Evolutionary conservation across 2,797 vertebrate genomes (phyloP), one percentile per base, ranked within the genome.

Genomic region (Phrynocephalus forsythii): DNA sequence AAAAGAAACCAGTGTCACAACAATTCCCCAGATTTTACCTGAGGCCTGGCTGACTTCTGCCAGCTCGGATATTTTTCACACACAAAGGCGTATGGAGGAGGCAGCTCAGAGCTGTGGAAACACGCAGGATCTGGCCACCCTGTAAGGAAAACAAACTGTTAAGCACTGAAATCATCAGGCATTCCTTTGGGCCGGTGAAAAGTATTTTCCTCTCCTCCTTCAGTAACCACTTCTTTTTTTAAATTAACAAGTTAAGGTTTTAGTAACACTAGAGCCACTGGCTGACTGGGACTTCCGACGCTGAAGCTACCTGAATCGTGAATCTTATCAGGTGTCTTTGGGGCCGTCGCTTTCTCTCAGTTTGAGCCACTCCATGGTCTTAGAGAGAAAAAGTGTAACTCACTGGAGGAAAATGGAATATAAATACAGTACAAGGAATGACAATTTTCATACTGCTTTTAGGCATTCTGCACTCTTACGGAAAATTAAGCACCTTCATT

Each of bases 81-180:
- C 96, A 97, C 89, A 99, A 82, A 7, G 97, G 92, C 63, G 97
- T 90, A 4, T 98, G 97, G 63, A 97, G 97, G 90, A 99, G 96
- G 91, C 99, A 99, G 94, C 98, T 98, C 88, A 99, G 96, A 1
- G 99, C 97, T 11, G 97, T 98, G 50, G 97, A 98, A 15, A 99
- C 95, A 38, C 99, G 94, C 38, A 99, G 93, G 92, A 99, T 99
- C 97, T 99, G 99, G 52, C 99, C 99, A 66, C 99, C 99, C 99
- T 99, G 93, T 7, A 9, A 85, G 81, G 88, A 81, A 94, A 26
- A 50, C 18, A 79, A 7, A 38, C 3, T 0, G 30, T 83, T n/a
- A 85, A 44, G 6, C 20, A 15, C 11, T 24, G 24, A 69, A 26
- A 20, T 8, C 24, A 76, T 2, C 10, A 6, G 18, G 30, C 16